A percentile compares a stretch with the other conserved stretches of the same genome.
Conservation (phyloP, 1,140 invertebrate genomes). For the Cyclina sinensis region DNA sequence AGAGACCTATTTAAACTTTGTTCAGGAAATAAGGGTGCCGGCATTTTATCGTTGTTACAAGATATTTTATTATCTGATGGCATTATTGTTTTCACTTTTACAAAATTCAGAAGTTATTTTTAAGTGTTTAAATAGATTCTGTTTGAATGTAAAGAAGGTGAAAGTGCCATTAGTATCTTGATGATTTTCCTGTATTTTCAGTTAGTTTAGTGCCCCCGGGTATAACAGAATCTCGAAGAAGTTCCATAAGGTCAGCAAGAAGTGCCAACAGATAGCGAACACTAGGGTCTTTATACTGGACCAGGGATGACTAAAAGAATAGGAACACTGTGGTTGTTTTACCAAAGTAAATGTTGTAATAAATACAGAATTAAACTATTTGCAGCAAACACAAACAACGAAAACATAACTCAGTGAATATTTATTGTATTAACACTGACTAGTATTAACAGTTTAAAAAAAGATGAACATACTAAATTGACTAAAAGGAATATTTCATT, state of each 20-base stretch:
- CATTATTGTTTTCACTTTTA: not conserved
- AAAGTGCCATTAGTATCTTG: not conserved
- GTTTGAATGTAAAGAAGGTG: not conserved
- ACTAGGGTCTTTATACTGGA: no score
- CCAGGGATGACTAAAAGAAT: no score
- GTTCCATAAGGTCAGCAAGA: not conserved
- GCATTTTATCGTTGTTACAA: not conserved
- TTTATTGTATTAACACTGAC: no score
- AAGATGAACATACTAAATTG: no score
- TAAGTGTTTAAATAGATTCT: not conserved
- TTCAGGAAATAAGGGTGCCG: not conserved
- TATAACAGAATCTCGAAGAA: conserved; percentile 17
- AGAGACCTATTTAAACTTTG: not conserved
- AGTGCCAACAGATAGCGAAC: conserved; percentile 1
- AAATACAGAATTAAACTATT: no score
- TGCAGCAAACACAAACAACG: no score
- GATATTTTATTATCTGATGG: not conserved
- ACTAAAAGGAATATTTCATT: no score
- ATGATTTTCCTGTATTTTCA: not conserved
- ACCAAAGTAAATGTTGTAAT: no score
- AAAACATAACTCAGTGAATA: no score
- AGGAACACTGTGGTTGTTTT: no score
- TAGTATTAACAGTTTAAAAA: no score
- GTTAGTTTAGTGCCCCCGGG: conserved; percentile 4
- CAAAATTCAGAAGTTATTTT: not conserved